Conservation (phyloP, 2,113 vertebrate genomes). For the Melanerpes aurifrons region DNA sequence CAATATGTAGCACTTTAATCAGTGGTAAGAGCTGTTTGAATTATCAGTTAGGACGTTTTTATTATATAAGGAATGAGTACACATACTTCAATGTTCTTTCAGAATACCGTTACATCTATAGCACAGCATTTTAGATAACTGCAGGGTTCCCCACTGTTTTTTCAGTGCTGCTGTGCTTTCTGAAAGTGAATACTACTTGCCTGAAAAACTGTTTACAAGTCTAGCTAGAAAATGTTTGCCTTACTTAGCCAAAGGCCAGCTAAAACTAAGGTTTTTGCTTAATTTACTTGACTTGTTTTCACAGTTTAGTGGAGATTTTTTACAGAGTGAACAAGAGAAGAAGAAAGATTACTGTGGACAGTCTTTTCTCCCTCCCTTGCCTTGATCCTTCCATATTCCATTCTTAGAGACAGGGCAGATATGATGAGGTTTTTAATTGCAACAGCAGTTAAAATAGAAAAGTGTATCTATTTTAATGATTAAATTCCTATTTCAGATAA, state of each 20-base stretch:
- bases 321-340: neutral
- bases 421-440: neutral
- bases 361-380: neutral
- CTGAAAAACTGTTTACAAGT: neutral
- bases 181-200: neutral
- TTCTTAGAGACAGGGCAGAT: neutral
- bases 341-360: neutral
- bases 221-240: neutral
- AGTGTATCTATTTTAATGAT: neutral
- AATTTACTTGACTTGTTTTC: neutral
- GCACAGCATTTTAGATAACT: neutral
- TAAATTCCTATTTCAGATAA: neutral
- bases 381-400: neutral
- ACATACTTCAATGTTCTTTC: neutral
- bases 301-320: neutral
- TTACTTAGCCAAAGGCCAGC: neutral
- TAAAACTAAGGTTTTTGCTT: neutral
- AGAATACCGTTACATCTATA: too few relatives aligned
- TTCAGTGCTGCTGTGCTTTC: neutral
- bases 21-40: neutral
- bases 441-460: neutral
- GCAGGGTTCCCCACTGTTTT: neutral
- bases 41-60: neutral
- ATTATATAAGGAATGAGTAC: neutral
- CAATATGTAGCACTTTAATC: neutral